These are phyloP conservation scores for Acanthurus tractus DNA, from an alignment of 2,797 vertebrate genomes.

Conservation along the genomic window DNA sequence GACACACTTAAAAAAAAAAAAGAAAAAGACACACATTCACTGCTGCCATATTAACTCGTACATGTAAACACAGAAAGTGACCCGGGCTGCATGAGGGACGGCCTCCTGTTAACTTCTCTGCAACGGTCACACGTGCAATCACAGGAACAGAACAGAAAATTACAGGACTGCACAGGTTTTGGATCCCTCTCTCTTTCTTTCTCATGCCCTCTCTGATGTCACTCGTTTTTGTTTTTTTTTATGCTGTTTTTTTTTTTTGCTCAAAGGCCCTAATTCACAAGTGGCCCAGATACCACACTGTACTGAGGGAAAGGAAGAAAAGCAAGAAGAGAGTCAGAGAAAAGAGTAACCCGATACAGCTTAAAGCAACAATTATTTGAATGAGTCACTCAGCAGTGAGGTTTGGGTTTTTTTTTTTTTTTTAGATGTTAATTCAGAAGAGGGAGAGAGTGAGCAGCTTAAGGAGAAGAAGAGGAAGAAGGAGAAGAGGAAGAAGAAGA, in stretches of 20 bases:
- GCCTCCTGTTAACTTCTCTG: slow-evolving; percentile 43
- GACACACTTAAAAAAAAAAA: background rate
- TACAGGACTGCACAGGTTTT: slow-evolving; percentile 61
- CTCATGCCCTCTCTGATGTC: slow-evolving; percentile 58
- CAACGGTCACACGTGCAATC: slow-evolving; percentile 46
- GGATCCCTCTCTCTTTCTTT: slow-evolving; percentile 39
- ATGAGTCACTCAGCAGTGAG: slow-evolving; percentile 79
- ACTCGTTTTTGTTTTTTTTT: slow-evolving; percentile 49
- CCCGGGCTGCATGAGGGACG: slow-evolving; percentile 19
- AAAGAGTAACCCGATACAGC: slow-evolving; percentile 77
- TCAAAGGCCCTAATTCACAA: slow-evolving; percentile 77
- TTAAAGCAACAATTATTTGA: slow-evolving; percentile 84
- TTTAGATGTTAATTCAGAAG: slow-evolving; percentile 70
- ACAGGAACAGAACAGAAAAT: slow-evolving; percentile 66
- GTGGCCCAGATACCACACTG: slow-evolving; percentile 78
- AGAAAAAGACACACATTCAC: background rate
- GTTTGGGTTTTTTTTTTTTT: slow-evolving; percentile 57
- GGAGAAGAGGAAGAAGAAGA: background rate
- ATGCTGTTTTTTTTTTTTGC: background rate
- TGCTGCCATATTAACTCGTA: slow-evolving; percentile 9
- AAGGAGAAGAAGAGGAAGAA: slow-evolving; percentile 21
- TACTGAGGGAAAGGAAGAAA: slow-evolving; percentile 55
- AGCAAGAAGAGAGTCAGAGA: slow-evolving; percentile 58
- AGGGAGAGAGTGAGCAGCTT: slow-evolving; percentile 36
- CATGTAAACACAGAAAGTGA: slow-evolving; percentile 22